Percentiles rank a stretch among this genome's conserved stretches.
These are phyloP conservation scores for Odontocolon sp. DNA, from an alignment of 2,888 invertebrate genomes.

Conservation along the genomic window DNA sequence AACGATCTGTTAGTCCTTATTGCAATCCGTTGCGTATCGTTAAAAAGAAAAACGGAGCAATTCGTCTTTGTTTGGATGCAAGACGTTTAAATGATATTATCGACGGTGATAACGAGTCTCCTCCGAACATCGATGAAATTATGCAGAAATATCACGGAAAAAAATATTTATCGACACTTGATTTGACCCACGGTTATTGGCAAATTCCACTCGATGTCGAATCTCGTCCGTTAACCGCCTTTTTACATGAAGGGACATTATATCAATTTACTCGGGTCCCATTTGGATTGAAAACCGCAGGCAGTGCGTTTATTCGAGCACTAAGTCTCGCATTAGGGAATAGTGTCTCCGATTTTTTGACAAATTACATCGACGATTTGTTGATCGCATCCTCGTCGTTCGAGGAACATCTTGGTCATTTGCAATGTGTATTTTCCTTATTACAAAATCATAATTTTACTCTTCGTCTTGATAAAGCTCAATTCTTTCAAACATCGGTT, in stretches of 20 bases:
- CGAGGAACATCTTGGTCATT: slow-evolving; percentile 60
- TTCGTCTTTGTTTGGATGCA: slow-evolving; percentile 32
- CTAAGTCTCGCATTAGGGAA: slow-evolving; percentile 60
- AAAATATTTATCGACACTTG: slow-evolving; percentile 4
- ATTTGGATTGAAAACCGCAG: slow-evolving; percentile 68
- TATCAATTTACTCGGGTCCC: slow-evolving; percentile 69
- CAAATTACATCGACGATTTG: slow-evolving; percentile 71
- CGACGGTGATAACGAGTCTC: slow-evolving; percentile 24
- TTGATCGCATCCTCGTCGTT: slow-evolving; percentile 64
- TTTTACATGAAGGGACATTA: slow-evolving; percentile 57
- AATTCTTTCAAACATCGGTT: slow-evolving; percentile 36
- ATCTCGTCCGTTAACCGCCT: slow-evolving; percentile 56
- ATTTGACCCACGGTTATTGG: slow-evolving; percentile 38
- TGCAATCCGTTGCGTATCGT: slow-evolving; percentile 37
- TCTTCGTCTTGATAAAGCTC: slow-evolving; percentile 32
- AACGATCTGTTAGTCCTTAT: slow-evolving; percentile 6
- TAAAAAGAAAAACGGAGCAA: slow-evolving; percentile 24
- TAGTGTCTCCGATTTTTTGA: slow-evolving; percentile 63
- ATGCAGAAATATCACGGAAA: slow-evolving; percentile 45
- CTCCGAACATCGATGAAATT: slow-evolving; percentile 25
- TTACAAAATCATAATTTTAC: slow-evolving; percentile 61
- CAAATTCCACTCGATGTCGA: neutral
- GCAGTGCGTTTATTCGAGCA: slow-evolving; percentile 59
- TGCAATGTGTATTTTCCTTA: slow-evolving; percentile 56
- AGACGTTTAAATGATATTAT: slow-evolving; percentile 28